Evolutionary conservation across 2,888 invertebrate genomes (phyloP), one percentile per base, ranked within the genome.

Genomic region (Zygothrica quintamaculata): DNA sequence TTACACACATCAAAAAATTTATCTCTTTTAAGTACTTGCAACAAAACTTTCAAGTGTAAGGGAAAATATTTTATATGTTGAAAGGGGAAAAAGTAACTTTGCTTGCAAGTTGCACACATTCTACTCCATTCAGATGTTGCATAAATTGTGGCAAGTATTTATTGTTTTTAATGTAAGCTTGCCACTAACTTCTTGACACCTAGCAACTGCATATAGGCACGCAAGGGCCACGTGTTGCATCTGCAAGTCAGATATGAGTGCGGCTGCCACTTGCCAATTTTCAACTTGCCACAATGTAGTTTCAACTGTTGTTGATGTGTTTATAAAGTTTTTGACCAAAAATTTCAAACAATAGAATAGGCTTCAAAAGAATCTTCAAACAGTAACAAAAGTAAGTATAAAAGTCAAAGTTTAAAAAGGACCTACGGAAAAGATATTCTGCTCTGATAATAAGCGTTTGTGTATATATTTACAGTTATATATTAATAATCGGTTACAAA

Each of bases 151-250:
- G 68, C 58, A 37, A 78, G 67, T 62, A 84, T 79, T 84, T 81
- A 77, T 74, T 84, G 82, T 84, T 71, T 65, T 84, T 81, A 84
- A 79, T 81, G 72, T 81, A 78, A 79, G 81, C 72, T 77, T 79
- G 82, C 82, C 62, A 65, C 61, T 61, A 55, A 40, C 75, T 76
- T 71, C 78, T 75, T 77, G 75, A 25, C 81, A 78, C 78, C 71
- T 71, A 60, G 53, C 71, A 71, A 68, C 58, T 84, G 72, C 85
- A 78, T 84, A 74, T 77, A 74, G 82, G 78, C 78, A 79, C 78
- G 85, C 78, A 79, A 84, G 51, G 65, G 65, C 78, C 82, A 79
- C 78, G 40, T 84, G 78, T 79, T 79, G 85, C 78, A 62, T 66
- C 47, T 44, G 4, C 39, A 0, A 12, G 44, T 59, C 42, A 22